Conservation (phyloP, 2,113 vertebrate species). For the Mormoops blainvillei region DNA sequence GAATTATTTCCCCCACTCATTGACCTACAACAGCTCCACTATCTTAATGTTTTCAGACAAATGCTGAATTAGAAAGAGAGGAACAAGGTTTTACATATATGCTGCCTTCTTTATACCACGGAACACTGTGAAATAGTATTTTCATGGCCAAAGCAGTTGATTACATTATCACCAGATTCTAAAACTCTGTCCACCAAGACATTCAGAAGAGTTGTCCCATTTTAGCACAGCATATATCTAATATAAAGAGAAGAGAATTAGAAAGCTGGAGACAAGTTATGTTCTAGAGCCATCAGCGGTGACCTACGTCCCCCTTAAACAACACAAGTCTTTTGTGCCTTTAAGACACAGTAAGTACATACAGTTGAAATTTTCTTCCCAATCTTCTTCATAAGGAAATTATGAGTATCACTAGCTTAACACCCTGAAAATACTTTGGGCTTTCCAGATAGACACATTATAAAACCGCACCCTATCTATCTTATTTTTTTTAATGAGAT, state of each 20-base stretch:
- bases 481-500: slow-evolving; percentile 8
- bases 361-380: not conserved
- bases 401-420: not conserved
- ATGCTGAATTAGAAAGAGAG: not conserved
- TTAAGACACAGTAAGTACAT: not conserved
- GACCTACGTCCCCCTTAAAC: not conserved
- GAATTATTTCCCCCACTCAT: slow-evolving; percentile 36
- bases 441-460: not conserved
- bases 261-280: not conserved
- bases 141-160: slow-evolving; percentile 34
- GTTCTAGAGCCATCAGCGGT: not conserved
- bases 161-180: slow-evolving; percentile 42
- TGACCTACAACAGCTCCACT: slow-evolving; percentile 11
- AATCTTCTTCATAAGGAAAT: not conserved
- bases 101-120: not conserved
- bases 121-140: slow-evolving; percentile 36
- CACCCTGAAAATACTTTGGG: not conserved
- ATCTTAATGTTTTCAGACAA: slow-evolving; percentile 52
- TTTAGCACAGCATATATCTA: not conserved
- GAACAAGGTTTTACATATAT: not conserved
- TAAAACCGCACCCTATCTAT: not conserved
- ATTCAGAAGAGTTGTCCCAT: not conserved
- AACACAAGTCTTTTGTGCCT: not conserved
- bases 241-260: not conserved
- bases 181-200: not conserved